These are phyloP conservation scores for Karalla daura DNA, from an alignment of 2,797 vertebrate species.

Conservation along the genomic window DNA sequence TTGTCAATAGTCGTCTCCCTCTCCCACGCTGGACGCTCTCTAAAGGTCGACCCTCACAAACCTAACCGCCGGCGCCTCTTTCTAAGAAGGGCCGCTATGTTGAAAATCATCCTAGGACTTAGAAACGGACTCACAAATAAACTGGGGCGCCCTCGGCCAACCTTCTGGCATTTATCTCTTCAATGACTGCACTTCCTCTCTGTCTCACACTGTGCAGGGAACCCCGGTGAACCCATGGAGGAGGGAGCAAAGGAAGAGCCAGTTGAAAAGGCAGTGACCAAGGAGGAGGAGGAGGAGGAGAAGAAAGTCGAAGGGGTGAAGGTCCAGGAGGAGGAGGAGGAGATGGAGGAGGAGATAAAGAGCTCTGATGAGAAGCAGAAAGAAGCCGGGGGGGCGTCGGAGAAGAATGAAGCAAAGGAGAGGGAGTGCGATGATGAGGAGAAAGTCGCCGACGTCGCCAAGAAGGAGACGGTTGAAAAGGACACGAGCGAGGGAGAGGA, in stretches of 20 bases:
- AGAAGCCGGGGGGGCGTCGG: slow-evolving; percentile 52
- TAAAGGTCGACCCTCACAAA: slow-evolving; percentile 55
- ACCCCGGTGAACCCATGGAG: slow-evolving; percentile 72
- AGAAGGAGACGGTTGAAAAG: slow-evolving; percentile 55
- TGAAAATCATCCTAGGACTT: slow-evolving; percentile 58
- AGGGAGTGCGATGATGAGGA: slow-evolving; percentile 63
- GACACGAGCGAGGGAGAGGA: slow-evolving; percentile 33
- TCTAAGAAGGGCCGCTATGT: slow-evolving; percentile 37
- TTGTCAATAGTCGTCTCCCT: slow-evolving; percentile 57
- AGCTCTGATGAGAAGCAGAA: slow-evolving; percentile 48
- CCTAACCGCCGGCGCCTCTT: slow-evolving; percentile 59
- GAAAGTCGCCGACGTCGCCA: slow-evolving; percentile 25
- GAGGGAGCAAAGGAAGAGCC: slow-evolving; percentile 58
- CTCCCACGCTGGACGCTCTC: slow-evolving; percentile 20
- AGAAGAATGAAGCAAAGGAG: slow-evolving; percentile 53
- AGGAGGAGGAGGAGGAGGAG: slow-evolving; percentile 40
- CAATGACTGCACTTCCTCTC: slow-evolving; percentile 50
- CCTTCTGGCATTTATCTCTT: slow-evolving; percentile 64
- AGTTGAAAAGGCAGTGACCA: slow-evolving; percentile 49
- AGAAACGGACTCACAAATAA: slow-evolving; percentile 19
- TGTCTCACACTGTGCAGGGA: slow-evolving; percentile 54
- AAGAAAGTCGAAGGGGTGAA: slow-evolving; percentile 40
- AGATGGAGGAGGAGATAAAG: slow-evolving; percentile 34
- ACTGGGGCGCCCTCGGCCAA: slow-evolving; percentile 44
- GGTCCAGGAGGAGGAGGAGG: slow-evolving; percentile 37